Conservation (phyloP, 2,113 vertebrate genomes). For the Collichthys lucidus region DNA sequence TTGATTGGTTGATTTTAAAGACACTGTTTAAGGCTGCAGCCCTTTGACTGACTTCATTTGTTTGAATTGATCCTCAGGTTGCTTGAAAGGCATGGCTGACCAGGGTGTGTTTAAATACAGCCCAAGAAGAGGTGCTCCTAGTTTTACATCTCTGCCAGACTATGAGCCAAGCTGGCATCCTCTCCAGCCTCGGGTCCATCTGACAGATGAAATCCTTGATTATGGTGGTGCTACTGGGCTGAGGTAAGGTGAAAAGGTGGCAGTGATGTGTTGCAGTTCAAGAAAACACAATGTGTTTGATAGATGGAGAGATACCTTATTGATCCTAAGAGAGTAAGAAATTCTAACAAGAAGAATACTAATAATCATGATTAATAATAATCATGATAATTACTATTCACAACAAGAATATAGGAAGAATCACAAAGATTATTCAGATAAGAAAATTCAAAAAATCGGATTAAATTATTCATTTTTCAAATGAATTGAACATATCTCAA, state of each 20-base stretch:
- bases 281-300: not conserved
- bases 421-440: not conserved
- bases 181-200: not conserved
- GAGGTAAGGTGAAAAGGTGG: conserved; percentile 48
- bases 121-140: conserved; percentile 1
- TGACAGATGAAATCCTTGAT: not conserved
- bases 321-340: too few relatives aligned
- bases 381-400: not conserved
- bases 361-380: not conserved
- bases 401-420: not conserved
- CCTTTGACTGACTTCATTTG: not conserved
- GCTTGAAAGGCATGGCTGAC: conserved; percentile 42
- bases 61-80: conserved; percentile 14
- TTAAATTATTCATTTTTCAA: not conserved
- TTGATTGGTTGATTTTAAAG: too few relatives aligned
- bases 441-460: not conserved
- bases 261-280: not conserved
- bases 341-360: not conserved
- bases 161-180: not conserved
- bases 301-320: not conserved
- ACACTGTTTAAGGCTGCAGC: not conserved
- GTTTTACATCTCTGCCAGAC: conserved; percentile 9
- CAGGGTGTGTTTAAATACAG: not conserved
- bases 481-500: not conserved
- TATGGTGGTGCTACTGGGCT: not conserved